Base-by-base conservation (phyloP, 2,888 invertebrate species). In the Hirtodrosophila trivittata region DNA sequence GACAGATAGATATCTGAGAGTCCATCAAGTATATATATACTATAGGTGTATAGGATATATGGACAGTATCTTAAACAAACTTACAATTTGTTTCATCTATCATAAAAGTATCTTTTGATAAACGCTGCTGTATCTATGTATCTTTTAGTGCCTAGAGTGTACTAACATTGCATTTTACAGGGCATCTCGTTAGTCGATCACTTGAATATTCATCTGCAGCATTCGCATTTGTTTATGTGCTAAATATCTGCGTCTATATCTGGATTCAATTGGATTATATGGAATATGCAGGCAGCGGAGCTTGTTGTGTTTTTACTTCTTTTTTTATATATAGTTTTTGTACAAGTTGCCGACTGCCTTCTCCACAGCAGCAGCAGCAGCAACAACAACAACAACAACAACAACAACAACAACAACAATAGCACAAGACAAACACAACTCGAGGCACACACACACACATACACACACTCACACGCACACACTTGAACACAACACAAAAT, bases 351-450 rank as follows among this genome's bases (percentile, higher is more conserved):
- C 16, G 39, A 21, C 32, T 33, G 51, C 33, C 52, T 50, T 51
- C 63, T 62, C 73, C 51, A 71, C 57, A 55, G 47, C 66, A 75
- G 18, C 51, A 52, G 18, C 32, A 47, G 14, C 39, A 45, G 9
- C 32, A 67, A 7, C 38, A 43, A 30, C 33, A 56, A 1, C 26
- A 46, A n/a, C 46, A 51, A n/a, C 46, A 58, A 68, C 66, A 77
- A 25, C 50, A 50, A 14, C 28, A 49, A 16, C 39, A 42, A 10
- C 33, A 67, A 6, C 39, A 37, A 32, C 35, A 56, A 1, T 21
- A 51, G 13, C 46, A 52, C 43, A 55, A 7, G 28, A 56, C 0
- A 25, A 50, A 4, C 28, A 33, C 46, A 28, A n/a, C n/a, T n/a
- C n/a, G n/a, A n/a, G n/a, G n/a, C 51, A 42, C 45, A 45, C n/a